Evolutionary conservation across 1,140 invertebrate genomes (phyloP).

Genomic region (Odontomachus brunneus): DNA sequence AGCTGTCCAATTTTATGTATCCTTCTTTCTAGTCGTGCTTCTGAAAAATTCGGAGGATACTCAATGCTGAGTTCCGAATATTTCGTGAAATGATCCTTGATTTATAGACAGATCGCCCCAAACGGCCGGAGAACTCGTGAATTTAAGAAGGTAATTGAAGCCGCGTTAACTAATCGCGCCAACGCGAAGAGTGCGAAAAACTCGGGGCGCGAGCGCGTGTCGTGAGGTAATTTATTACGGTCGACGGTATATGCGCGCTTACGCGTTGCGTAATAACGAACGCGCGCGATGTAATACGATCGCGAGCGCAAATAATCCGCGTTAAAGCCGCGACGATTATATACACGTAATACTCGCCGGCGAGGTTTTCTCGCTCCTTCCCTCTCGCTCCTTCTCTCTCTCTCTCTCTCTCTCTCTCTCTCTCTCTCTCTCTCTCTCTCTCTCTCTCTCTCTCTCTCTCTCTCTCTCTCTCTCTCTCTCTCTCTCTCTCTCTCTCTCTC

Average conservation of each 20-base stretch:
- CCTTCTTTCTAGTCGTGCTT: too few species aligned
- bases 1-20: too few species aligned
- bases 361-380: slow-evolving; percentile 22
- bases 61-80: neutral
- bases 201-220: neutral
- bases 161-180: neutral
- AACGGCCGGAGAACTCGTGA: neutral
- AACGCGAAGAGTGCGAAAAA: neutral
- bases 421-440: slow-evolving; percentile 29
- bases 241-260: neutral
- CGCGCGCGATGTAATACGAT: slow-evolving; percentile 37
- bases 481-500: slow-evolving; percentile 17
- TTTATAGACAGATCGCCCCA: neutral
- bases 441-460: too few species aligned
- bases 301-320: slow-evolving; percentile 68
- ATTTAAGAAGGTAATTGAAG: neutral
- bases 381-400: too few species aligned
- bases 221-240: slow-evolving; percentile 13
- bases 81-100: neutral
- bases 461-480: slow-evolving; percentile 54
- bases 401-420: slow-evolving; percentile 47
- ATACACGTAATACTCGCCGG: neutral
- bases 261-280: slow-evolving; percentile 52
- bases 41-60: too few species aligned
- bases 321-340: slow-evolving; percentile 62